Conservation (phyloP, 92 coral and sea anemone species). For the Palythoa heliodiscus region DNA sequence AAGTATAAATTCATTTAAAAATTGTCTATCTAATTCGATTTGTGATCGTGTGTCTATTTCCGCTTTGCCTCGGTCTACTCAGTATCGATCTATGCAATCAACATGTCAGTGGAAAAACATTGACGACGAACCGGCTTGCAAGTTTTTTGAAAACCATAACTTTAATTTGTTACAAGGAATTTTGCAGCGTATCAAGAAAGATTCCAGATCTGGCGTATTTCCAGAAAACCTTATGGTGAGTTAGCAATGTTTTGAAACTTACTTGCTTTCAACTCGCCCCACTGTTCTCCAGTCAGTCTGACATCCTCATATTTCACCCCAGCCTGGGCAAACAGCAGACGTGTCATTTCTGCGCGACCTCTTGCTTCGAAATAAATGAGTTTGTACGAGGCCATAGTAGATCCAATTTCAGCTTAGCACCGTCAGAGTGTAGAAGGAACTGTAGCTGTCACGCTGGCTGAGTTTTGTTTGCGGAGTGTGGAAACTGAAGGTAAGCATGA, state of each 20-base stretch:
- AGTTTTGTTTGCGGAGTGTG: not conserved
- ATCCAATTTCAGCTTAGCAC: not conserved
- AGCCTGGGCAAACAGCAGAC: conserved; percentile 7
- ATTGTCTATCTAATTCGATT: no score
- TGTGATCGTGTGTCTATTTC: no score
- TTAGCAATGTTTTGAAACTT: not conserved
- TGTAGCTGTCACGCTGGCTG: not conserved
- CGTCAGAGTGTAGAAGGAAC: not conserved
- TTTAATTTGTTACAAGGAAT: no score
- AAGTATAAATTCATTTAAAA: no score
- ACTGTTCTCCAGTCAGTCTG: not conserved
- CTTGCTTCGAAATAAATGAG: not conserved
- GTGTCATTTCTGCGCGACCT: not conserved
- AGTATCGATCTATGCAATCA: no score
- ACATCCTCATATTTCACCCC: conserved; percentile 11
- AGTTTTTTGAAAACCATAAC: no score
- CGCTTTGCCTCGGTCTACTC: no score
- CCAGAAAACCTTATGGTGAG: no score
- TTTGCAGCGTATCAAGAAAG: no score
- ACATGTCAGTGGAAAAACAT: no score
- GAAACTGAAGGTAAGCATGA: not conserved
- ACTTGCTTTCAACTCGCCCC: not conserved
- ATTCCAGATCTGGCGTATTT: no score
- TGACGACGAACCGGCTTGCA: no score
- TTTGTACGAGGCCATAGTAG: not conserved